These are phyloP conservation scores for Drosophila setifemur DNA, from an alignment of 1,140 invertebrate genomes.

Conservation along the genomic window DNA sequence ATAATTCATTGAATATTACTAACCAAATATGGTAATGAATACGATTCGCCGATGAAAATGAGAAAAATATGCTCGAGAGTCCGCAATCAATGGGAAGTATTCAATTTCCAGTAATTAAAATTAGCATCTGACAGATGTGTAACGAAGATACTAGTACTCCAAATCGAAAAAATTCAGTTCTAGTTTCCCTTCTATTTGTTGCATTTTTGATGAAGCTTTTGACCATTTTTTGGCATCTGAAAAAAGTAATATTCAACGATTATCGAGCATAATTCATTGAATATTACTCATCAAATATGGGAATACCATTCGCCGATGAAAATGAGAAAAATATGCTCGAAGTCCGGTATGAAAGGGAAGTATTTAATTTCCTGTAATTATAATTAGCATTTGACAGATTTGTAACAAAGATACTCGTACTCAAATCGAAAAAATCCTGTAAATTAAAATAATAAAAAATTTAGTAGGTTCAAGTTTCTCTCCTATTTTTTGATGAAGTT, in stretches of 20 bases:
- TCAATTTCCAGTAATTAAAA: slow-evolving; percentile 37
- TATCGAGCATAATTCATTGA: slow-evolving; percentile 32
- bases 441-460: too few relatives aligned
- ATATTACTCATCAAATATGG: slow-evolving; percentile 40
- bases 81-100: slow-evolving; percentile 22
- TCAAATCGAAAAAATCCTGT: too few relatives aligned
- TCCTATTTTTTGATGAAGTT: too few relatives aligned
- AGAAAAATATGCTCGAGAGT: slow-evolving; percentile 7
- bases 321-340: slow-evolving; percentile 11
- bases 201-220: too few relatives aligned
- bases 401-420: too few relatives aligned
- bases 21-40: slow-evolving; percentile 27
- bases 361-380: slow-evolving; percentile 31
- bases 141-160: too few relatives aligned
- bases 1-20: slow-evolving; percentile 41
- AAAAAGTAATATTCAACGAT: slow-evolving; percentile 46
- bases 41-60: background rate
- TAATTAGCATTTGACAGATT: slow-evolving; percentile 25
- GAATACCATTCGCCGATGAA: background rate
- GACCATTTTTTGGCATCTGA: too few relatives aligned
- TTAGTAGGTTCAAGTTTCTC: too few relatives aligned
- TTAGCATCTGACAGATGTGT: slow-evolving; percentile 12
- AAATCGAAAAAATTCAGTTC: too few relatives aligned
- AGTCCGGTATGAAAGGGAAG: slow-evolving; percentile 18
- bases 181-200: too few relatives aligned